Evolutionary conservation across 2,888 invertebrate genomes (phyloP).

Genomic region (Ptychoptera albimana): DNA sequence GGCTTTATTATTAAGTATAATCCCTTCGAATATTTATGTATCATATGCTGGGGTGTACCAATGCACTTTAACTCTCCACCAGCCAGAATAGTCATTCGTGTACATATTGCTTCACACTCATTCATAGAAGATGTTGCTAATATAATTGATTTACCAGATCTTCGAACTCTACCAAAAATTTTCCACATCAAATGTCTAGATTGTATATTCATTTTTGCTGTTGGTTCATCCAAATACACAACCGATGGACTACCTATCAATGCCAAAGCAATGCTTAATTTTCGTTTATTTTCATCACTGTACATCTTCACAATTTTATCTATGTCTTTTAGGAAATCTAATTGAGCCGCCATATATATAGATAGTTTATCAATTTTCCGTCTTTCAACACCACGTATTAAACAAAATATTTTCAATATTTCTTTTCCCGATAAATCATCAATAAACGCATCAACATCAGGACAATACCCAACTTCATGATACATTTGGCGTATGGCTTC

Average conservation of each 20-base stretch:
- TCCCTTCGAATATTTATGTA: slow-evolving; percentile 44
- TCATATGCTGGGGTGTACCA: slow-evolving; percentile 59
- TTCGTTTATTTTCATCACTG: slow-evolving; percentile 60
- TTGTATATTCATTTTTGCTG: slow-evolving; percentile 35
- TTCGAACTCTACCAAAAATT: slow-evolving; percentile 48
- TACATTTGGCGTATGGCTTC: slow-evolving; percentile 38
- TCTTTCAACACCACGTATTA: slow-evolving; percentile 42
- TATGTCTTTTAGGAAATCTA: slow-evolving; percentile 43
- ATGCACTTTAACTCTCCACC: slow-evolving; percentile 58
- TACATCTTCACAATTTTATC: slow-evolving; percentile 43
- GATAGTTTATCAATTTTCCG: slow-evolving; percentile 23
- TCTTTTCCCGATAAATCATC: slow-evolving; percentile 57
- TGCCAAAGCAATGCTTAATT: slow-evolving; percentile 54
- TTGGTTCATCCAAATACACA: slow-evolving; percentile 52
- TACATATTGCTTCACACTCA: slow-evolving; percentile 71
- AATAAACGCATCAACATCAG: slow-evolving; percentile 58
- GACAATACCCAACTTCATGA: slow-evolving; percentile 51
- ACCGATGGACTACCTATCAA: slow-evolving; percentile 51
- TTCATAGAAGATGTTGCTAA: slow-evolving; percentile 79
- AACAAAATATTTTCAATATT: slow-evolving; percentile 44
- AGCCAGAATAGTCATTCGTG: slow-evolving; percentile 67
- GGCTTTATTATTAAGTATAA: slow-evolving; percentile 26
- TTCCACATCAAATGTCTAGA: slow-evolving; percentile 63
- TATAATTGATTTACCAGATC: slow-evolving; percentile 56
- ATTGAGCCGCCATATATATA: slow-evolving; percentile 32